Conservation (phyloP, 2,888 invertebrate genomes). For the Alloplasta piceator region DNA sequence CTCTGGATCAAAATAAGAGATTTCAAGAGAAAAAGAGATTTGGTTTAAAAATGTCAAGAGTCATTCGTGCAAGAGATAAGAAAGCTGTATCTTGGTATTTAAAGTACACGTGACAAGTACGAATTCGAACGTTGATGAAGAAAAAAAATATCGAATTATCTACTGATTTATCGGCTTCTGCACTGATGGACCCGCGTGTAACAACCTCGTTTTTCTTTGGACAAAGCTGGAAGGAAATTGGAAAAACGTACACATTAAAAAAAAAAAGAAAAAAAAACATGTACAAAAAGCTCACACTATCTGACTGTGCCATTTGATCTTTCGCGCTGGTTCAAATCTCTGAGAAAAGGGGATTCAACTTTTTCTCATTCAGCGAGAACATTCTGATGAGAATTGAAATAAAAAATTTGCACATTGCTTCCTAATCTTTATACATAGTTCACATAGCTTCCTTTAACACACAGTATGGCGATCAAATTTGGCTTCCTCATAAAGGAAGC, state of each 20-base stretch:
- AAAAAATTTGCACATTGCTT: too few relatives aligned
- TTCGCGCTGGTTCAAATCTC: conserved; percentile 20
- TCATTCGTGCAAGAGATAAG: conserved; percentile 40
- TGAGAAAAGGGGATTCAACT: conserved; percentile 5
- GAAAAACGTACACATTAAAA: neutral
- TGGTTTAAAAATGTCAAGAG: conserved; percentile 6
- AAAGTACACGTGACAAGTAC: conserved; percentile 36
- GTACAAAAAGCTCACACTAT: conserved; percentile 2
- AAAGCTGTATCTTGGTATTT: conserved; percentile 2
- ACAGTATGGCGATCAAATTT: too few relatives aligned
- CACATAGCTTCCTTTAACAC: too few relatives aligned
- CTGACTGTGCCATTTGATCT: conserved; percentile 45
- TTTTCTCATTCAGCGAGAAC: conserved; percentile 19
- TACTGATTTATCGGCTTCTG: conserved; percentile 44
- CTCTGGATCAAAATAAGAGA: conserved; percentile 22
- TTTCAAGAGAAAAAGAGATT: conserved; percentile 17
- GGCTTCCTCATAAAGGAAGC: too few relatives aligned
- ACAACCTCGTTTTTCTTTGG: conserved; percentile 11
- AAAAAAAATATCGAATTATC: conserved; percentile 36
- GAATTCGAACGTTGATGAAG: conserved; percentile 15
- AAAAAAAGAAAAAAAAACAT: conserved; percentile 19
- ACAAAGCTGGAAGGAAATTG: conserved; percentile 7
- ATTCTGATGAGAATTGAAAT: conserved; percentile 15
- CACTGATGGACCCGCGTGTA: conserved; percentile 2
- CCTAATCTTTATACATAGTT: too few relatives aligned